Conservation (phyloP, 2,797 vertebrate species). For the Holocentrus rufus region DNA sequence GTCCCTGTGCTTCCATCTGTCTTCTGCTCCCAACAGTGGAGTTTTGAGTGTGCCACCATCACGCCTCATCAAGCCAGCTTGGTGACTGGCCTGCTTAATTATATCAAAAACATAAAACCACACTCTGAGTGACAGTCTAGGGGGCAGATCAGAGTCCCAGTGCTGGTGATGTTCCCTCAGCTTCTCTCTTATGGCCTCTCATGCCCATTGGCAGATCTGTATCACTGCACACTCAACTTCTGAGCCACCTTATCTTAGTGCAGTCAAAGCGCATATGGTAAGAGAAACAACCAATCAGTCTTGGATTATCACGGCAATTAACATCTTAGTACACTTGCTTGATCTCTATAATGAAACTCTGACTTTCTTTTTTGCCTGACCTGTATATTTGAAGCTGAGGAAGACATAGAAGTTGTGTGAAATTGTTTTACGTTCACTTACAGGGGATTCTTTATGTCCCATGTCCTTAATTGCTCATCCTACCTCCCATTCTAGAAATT, state of each 20-base stretch:
- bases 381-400: background rate
- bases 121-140: background rate
- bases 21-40: slow-evolving; percentile 9
- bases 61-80: background rate
- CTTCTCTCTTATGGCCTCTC: background rate
- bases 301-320: slow-evolving; percentile 10
- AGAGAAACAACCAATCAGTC: background rate
- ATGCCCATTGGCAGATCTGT: background rate
- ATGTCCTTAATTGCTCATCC: slow-evolving; percentile 24
- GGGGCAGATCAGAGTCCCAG: background rate
- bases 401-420: slow-evolving; percentile 3
- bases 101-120: slow-evolving; percentile 21
- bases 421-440: slow-evolving; percentile 4
- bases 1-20: slow-evolving; percentile 47
- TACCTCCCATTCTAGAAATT: background rate
- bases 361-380: background rate
- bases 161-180: background rate
- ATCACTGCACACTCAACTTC: background rate
- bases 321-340: background rate
- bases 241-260: background rate
- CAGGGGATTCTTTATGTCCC: slow-evolving; percentile 23
- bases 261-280: background rate
- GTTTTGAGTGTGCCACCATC: slow-evolving; percentile 6
- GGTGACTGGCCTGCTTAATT: slow-evolving; percentile 1
- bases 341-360: background rate